A percentile compares a stretch with the other conserved stretches of the same genome.
Evolutionary conservation across 2,797 vertebrate genomes (phyloP).

Genomic region (Gallinago stenura): DNA sequence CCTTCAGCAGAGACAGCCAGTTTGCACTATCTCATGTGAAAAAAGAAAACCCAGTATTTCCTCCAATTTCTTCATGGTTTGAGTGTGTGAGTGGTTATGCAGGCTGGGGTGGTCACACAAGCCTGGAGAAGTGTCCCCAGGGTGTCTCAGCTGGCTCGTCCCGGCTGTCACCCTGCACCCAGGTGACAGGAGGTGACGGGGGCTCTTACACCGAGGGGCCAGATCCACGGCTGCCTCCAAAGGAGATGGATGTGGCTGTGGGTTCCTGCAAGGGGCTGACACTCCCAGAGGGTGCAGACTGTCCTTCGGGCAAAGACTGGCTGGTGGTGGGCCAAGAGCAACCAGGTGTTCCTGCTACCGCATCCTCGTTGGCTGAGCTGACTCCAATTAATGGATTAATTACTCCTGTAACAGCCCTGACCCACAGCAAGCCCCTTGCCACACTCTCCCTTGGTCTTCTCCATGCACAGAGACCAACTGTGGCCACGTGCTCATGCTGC

Average conservation of each 20-base stretch:
- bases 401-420: background rate
- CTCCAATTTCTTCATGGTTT: fast-evolving
- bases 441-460: background rate
- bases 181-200: fast-evolving
- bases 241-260: background rate
- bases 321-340: background rate
- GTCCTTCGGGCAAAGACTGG: background rate
- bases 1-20: fast-evolving
- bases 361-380: background rate
- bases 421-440: background rate
- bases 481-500: fast-evolving
- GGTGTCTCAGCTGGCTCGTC: too few relatives aligned
- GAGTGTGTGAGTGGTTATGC: fast-evolving
- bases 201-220: background rate
- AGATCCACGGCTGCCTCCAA: background rate
- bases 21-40: fast-evolving
- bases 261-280: background rate
- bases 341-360: background rate
- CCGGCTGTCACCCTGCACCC: background rate
- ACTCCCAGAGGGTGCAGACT: background rate
- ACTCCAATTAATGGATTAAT: background rate
- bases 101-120: background rate
- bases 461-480: fast-evolving
- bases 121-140: background rate
- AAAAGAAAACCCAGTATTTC: too few relatives aligned